These are phyloP conservation scores for Ovis aries DNA, from an alignment of 2,113 vertebrate species.

Conservation along the genomic window ARS-UI_Ramb_v3.0 NC_056055.1:152770001-152770500, in stretches of 20 bases:
- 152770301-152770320: conserved; percentile 72
- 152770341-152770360: conserved; percentile 81
- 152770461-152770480: conserved; percentile 86
- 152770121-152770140: not conserved
- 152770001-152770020: rapidly evolving
- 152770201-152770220: not conserved
- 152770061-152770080: not conserved
- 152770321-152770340: conserved; percentile 33
- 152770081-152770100: not conserved
- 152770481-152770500: conserved; percentile 96
- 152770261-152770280: not conserved
- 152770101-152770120: conserved; percentile 43
- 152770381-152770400: conserved; percentile 92
- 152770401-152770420: conserved; percentile 97
- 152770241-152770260: conserved; percentile 7
- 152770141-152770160: conserved; percentile 8
- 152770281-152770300: conserved; percentile 31
- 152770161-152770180: conserved; percentile 4
- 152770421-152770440: conserved; percentile 95
- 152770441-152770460: conserved; percentile 99
- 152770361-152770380: conserved; percentile 84
- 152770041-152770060: not conserved
- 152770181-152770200: rapidly evolving
- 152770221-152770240: conserved; percentile 44
- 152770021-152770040: not conserved